Percentiles rank a stretch among this genome's conserved stretches.
These are phyloP conservation scores for Bradypodion pumilum DNA, from an alignment of 2,797 vertebrate genomes.

Conservation along the genomic window DNA sequence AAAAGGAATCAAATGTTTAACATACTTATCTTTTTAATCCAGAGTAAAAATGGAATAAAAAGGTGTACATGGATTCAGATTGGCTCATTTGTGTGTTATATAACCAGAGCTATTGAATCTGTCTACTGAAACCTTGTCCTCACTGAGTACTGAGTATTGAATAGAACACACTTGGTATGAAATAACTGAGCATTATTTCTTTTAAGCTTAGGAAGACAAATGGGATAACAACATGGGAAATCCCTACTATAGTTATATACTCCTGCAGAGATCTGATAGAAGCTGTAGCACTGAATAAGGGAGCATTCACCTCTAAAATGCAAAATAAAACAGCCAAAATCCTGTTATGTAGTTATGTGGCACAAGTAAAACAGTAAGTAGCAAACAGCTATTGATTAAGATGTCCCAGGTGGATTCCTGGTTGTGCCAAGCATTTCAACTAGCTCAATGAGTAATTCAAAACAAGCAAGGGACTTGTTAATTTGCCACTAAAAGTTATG, in stretches of 20 bases:
- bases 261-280: neutral
- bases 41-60: neutral
- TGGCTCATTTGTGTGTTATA: neutral
- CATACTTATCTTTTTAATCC: neutral
- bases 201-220: neutral
- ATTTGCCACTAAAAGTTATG: no score
- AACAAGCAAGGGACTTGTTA: no score
- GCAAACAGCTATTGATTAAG: no score
- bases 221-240: neutral
- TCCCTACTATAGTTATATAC: neutral
- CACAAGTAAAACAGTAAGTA: no score
- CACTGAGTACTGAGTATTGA: neutral
- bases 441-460: no score
- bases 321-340: neutral
- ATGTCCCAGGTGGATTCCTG: no score
- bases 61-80: neutral
- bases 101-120: neutral
- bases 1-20: neutral
- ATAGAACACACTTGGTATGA: neutral
- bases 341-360: no score
- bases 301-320: neutral
- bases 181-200: neutral
- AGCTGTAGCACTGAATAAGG: neutral
- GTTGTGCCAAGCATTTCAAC: no score
- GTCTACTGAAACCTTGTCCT: neutral